These are phyloP conservation scores for Colletes gigas DNA, from an alignment of 1,140 invertebrate genomes.

Conservation along the genomic window DNA sequence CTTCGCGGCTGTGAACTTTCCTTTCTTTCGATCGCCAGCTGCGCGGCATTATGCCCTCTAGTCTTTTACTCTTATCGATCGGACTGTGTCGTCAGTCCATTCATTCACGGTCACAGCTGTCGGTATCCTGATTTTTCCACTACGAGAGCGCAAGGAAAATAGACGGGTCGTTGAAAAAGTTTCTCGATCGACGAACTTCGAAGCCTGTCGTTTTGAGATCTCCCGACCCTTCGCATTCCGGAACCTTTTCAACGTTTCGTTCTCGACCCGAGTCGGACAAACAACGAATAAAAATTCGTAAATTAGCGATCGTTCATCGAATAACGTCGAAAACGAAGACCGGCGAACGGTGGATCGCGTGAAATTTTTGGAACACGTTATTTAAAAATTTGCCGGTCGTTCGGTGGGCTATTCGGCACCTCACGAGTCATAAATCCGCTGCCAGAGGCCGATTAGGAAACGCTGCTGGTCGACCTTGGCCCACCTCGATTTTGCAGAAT, in stretches of 20 bases:
- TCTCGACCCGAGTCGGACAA: no score
- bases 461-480: slow-evolving; percentile 65
- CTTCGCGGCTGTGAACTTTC: slow-evolving; percentile 17
- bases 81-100: slow-evolving; percentile 30
- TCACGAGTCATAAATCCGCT: slow-evolving; percentile 38
- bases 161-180: not conserved
- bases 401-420: not conserved
- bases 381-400: not conserved
- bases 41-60: slow-evolving; percentile 33
- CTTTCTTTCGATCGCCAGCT: slow-evolving; percentile 43
- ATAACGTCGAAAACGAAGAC: no score
- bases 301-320: no score
- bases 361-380: not conserved
- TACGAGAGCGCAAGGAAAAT: slow-evolving; percentile 5
- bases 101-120: slow-evolving; percentile 36
- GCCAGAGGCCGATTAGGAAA: slow-evolving; percentile 41
- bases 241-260: no score
- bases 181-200: no score
- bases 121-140: slow-evolving; percentile 32
- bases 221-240: no score
- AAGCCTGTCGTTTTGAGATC: no score
- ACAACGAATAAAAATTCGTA: no score
- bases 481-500: slow-evolving; percentile 60
- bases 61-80: slow-evolving; percentile 33
- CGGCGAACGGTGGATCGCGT: no score